Evolutionary conservation across 2,888 invertebrate genomes (phyloP).

Genomic region (Plemyria rubiginata): DNA sequence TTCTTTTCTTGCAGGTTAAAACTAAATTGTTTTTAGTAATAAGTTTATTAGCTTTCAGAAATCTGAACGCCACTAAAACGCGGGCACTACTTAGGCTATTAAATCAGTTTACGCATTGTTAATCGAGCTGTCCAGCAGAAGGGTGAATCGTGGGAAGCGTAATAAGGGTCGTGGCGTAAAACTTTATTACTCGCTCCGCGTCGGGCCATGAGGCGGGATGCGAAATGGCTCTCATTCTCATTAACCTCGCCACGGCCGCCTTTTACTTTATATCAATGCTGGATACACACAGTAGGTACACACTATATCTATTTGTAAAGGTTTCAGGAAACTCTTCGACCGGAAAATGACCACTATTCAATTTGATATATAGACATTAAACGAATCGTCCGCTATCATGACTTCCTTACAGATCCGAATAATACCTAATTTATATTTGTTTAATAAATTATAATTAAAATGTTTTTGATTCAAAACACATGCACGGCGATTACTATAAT

Average conservation of each 20-base stretch:
- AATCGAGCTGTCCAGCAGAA: slow-evolving; percentile 68
- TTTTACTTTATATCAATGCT: slow-evolving; percentile 64
- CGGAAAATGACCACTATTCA: slow-evolving; percentile 36
- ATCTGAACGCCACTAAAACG: slow-evolving; percentile 36
- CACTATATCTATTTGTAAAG: slow-evolving; percentile 42
- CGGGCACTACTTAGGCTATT: slow-evolving; percentile 44
- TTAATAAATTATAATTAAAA: too few relatives aligned
- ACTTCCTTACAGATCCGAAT: background rate
- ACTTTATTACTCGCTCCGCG: slow-evolving; percentile 73
- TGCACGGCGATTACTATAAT: too few relatives aligned
- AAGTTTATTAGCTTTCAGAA: slow-evolving; percentile 34
- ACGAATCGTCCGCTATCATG: slow-evolving; percentile 6
- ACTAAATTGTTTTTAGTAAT: slow-evolving; percentile 30
- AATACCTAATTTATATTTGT: too few relatives aligned
- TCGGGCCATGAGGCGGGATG: slow-evolving; percentile 65
- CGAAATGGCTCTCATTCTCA: slow-evolving; percentile 75
- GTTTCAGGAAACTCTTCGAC: slow-evolving; percentile 39
- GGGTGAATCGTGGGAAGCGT: slow-evolving; percentile 63
- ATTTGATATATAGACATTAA: slow-evolving; percentile 22
- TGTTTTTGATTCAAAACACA: too few relatives aligned
- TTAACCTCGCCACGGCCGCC: slow-evolving; percentile 70
- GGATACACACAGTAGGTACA: slow-evolving; percentile 58
- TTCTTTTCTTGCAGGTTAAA: slow-evolving; percentile 51
- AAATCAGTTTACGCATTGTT: slow-evolving; percentile 76
- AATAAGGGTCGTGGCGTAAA: slow-evolving; percentile 74